Percentiles rank a stretch among this genome's conserved stretches.
Evolutionary conservation across 2,797 vertebrate genomes (phyloP).

Genomic region (Sternarchorhynchus goeldii): DNA sequence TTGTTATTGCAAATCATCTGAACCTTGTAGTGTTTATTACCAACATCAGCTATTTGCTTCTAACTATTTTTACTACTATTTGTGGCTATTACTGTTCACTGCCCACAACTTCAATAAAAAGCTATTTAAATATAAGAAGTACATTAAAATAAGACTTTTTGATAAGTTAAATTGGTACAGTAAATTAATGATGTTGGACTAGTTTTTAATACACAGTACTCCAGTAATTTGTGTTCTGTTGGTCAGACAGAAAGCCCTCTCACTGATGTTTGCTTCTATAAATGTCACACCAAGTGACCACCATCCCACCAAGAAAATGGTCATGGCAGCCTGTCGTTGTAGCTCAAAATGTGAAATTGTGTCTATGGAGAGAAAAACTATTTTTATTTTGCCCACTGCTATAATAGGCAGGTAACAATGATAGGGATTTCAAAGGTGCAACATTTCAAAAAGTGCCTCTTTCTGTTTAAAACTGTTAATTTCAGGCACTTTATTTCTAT

Average conservation of each 20-base stretch:
- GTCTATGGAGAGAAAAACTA: not conserved
- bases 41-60: too few species aligned
- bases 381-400: not conserved
- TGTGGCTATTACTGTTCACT: not conserved
- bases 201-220: conserved; percentile 10
- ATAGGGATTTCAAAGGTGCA: not conserved
- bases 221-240: conserved; percentile 28
- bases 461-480: not conserved
- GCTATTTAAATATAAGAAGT: not conserved
- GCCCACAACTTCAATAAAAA: not conserved
- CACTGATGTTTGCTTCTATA: conserved; percentile 19
- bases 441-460: not conserved
- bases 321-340: not conserved
- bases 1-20: not conserved
- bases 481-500: not conserved
- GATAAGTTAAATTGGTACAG: conserved; percentile 9
- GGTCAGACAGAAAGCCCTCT: conserved; percentile 36
- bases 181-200: conserved; percentile 30
- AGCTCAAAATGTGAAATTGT: conserved; percentile 5
- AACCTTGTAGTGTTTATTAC: not conserved
- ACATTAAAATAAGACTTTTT: not conserved
- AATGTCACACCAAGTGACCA: conserved; percentile 12
- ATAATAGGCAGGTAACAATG: not conserved
- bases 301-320: not conserved
- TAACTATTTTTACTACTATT: too few species aligned